Conservation (phyloP, 1,140 invertebrate genomes). For the Pogonomyrmex barbatus region DNA sequence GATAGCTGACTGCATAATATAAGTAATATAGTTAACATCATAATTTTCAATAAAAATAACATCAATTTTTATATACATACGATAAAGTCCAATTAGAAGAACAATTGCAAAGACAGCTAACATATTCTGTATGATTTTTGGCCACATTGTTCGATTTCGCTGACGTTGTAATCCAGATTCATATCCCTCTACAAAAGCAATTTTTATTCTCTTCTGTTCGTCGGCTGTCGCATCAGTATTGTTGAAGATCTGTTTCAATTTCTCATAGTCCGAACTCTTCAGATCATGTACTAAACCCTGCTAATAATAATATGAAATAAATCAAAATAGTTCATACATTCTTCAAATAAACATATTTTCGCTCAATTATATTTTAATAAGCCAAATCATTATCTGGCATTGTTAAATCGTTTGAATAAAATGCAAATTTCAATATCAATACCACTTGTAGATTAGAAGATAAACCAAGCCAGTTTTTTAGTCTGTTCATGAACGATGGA, state of each 20-base stretch:
- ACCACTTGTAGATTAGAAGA: constrained; percentile 39
- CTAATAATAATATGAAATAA: constrained; percentile 34
- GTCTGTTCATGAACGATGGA: constrained; percentile 87
- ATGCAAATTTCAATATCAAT: constrained; percentile 36
- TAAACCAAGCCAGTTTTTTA: constrained; percentile 78
- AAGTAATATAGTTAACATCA: constrained; percentile 18
- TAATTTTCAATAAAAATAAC: background rate
- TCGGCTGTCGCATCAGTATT: constrained; percentile 81
- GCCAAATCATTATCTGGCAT: background rate
- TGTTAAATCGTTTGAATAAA: constrained; percentile 13
- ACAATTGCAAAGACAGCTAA: background rate
- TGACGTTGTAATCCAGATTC: constrained; percentile 87
- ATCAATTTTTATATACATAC: constrained; percentile 23
- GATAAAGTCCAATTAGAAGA: constrained; percentile 33
- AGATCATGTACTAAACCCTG: background rate
- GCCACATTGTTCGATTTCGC: constrained; percentile 1
- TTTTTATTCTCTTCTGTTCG: constrained; percentile 91
- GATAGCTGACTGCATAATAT: constrained; percentile 78
- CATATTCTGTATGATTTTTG: constrained; percentile 45
- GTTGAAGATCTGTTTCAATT: constrained; percentile 76
- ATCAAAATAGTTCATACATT: background rate
- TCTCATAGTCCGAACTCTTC: constrained; percentile 69
- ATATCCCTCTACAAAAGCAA: constrained; percentile 97
- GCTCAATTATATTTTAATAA: background rate
- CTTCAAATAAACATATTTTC: background rate